Evolutionary conservation across 2,888 invertebrate species (phyloP).

Genomic region (Eupeodes luniger): DNA sequence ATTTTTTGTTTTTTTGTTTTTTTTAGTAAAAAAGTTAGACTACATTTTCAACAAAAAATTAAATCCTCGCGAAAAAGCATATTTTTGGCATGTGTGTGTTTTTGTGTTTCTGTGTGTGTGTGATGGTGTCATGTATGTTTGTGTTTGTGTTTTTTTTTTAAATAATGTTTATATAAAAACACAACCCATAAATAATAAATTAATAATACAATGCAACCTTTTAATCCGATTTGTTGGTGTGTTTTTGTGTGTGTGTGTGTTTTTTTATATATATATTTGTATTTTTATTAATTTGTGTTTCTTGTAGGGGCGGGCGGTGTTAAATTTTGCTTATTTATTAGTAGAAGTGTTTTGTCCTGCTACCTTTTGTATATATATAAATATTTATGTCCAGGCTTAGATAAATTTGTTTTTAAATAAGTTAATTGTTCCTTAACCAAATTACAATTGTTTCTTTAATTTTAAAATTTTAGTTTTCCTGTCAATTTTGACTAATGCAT

Average conservation of each 20-base stretch:
- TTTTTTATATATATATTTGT: background rate
- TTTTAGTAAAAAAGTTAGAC: constrained; percentile 64
- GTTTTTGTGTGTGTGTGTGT: constrained; percentile 40
- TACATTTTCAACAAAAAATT: constrained; percentile 57
- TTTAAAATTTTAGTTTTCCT: constrained; percentile 26
- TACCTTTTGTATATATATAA: constrained; percentile 69
- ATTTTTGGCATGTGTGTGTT: constrained; percentile 61
- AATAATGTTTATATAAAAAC: constrained; percentile 56
- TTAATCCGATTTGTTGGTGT: constrained; percentile 62
- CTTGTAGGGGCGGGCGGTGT: constrained; percentile 61
- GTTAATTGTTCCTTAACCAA: constrained; percentile 67
- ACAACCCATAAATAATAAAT: constrained; percentile 61
- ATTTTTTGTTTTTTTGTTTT: constrained; percentile 24
- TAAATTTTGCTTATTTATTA: constrained; percentile 73
- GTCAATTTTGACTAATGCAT: background rate
- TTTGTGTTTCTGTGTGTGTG: constrained; percentile 62
- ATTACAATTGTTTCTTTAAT: constrained; percentile 50
- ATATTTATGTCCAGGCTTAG: constrained; percentile 68
- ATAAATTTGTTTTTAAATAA: constrained; percentile 54
- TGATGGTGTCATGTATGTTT: constrained; percentile 44
- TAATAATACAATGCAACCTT: constrained; percentile 32
- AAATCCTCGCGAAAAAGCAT: constrained; percentile 62
- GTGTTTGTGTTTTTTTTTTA: constrained; percentile 21
- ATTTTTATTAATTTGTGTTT: constrained; percentile 46
- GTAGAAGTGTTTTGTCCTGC: constrained; percentile 74